A percentile compares a stretch with the other conserved stretches of the same genome.
Evolutionary conservation across 64 coral and sea anemone genomes (phyloP).

Genomic region (Acropora tenuis): DNA sequence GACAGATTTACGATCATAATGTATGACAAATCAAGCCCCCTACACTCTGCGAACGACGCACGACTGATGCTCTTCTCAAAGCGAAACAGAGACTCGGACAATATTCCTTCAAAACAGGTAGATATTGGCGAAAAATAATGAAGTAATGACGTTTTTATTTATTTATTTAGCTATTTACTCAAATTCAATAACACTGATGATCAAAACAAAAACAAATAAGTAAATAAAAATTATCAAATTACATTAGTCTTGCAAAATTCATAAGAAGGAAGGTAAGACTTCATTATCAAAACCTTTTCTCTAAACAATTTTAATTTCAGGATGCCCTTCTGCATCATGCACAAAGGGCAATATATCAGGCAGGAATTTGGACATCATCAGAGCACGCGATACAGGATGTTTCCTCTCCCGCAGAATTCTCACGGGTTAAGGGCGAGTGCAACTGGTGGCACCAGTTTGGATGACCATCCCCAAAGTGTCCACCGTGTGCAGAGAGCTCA

Average conservation of each 20-base stretch:
- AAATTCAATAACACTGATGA: too few relatives aligned
- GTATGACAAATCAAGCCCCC: background rate
- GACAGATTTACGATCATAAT: too few relatives aligned
- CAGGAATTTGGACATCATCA: background rate
- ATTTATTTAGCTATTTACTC: background rate
- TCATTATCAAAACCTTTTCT: background rate
- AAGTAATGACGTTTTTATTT: background rate
- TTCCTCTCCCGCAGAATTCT: conserved; percentile 20
- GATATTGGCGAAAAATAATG: background rate
- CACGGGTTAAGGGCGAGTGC: background rate
- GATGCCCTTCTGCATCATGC: conserved; percentile 33
- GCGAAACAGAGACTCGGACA: too few relatives aligned
- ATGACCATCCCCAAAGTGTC: conserved; percentile 40
- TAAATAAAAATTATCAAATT: background rate
- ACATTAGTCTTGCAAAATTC: background rate
- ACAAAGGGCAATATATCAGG: background rate
- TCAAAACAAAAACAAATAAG: too few relatives aligned
- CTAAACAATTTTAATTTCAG: conserved; percentile 17
- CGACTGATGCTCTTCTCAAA: conserved; percentile 28
- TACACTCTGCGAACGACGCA: conserved; percentile 54
- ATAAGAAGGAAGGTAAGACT: background rate
- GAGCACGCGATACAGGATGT: background rate
- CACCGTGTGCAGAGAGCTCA: conserved; percentile 25
- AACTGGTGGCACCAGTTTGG: conserved; percentile 32
- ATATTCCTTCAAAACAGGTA: conserved; percentile 18